Conservation (phyloP, 1,140 invertebrate genomes). For the Drosophila persimilis region DNA sequence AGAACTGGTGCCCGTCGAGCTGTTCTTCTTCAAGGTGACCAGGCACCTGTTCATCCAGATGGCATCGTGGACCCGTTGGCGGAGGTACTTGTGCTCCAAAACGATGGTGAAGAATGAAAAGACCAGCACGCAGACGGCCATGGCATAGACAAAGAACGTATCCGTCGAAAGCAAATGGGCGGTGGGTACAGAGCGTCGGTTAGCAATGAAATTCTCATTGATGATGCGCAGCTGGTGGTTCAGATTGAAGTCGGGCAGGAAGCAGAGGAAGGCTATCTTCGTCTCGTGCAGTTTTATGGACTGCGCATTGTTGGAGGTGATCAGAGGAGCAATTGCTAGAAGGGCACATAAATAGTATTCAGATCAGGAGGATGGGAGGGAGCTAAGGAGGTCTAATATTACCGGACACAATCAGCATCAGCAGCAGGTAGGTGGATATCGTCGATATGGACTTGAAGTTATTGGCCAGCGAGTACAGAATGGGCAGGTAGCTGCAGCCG, state of each 20-base stretch:
- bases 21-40: slow-evolving; percentile 23
- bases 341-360: slow-evolving; percentile 2
- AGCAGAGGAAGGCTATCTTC: slow-evolving; percentile 61
- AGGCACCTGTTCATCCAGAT: slow-evolving; percentile 13
- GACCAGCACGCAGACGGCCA: slow-evolving; percentile 32
- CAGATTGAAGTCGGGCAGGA: slow-evolving; percentile 79
- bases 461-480: slow-evolving; percentile 71
- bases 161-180: slow-evolving; percentile 8
- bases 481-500: slow-evolving; percentile 70
- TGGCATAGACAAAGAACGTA: slow-evolving; percentile 65
- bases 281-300: slow-evolving; percentile 69
- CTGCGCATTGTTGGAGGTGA: slow-evolving; percentile 63
- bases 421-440: slow-evolving; percentile 72
- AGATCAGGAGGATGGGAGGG: not conserved
- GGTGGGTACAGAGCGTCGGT: slow-evolving; percentile 8
- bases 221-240: slow-evolving; percentile 77
- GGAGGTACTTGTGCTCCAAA: slow-evolving; percentile 66
- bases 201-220: slow-evolving; percentile 71
- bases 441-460: slow-evolving; percentile 77
- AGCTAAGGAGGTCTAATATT: slow-evolving; percentile 2
- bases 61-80: slow-evolving; percentile 18
- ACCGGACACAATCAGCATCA: slow-evolving; percentile 78
- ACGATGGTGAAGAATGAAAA: slow-evolving; percentile 66
- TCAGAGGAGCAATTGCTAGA: slow-evolving; percentile 70
- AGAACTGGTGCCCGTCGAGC: not conserved